Conservation (phyloP, 2,797 vertebrate genomes). For the Lithobates pipiens region DNA sequence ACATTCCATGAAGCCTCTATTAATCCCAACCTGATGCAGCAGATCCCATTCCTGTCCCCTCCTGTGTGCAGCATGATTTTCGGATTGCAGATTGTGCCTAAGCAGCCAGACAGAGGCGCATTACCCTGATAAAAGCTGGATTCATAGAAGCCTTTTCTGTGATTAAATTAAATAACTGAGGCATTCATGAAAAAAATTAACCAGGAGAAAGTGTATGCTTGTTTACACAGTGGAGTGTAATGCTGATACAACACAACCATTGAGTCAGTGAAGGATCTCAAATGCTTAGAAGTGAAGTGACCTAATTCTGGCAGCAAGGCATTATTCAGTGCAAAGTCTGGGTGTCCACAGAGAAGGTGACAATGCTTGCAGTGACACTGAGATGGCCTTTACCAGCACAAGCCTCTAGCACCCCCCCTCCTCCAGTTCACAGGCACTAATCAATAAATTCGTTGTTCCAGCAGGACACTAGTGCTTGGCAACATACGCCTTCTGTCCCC, state of each 20-base stretch:
- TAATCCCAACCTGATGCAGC: constrained; percentile 69
- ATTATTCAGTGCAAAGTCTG: constrained; percentile 14
- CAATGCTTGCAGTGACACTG: constrained; percentile 14
- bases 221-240: neutral
- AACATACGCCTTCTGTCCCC: constrained; percentile 57
- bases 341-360: constrained; percentile 30
- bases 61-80: constrained; percentile 53
- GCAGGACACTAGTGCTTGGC: constrained; percentile 35
- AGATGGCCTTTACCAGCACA: constrained; percentile 36
- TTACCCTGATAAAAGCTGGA: constrained; percentile 16
- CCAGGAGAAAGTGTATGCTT: neutral
- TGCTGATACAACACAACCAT: neutral
- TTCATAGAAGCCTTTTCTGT: neutral
- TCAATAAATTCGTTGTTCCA: constrained; percentile 51
- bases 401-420: neutral
- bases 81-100: neutral
- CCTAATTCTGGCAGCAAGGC: constrained; percentile 20
- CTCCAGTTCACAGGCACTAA: constrained; percentile 37
- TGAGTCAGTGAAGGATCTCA: neutral
- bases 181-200: constrained; percentile 47
- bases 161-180: neutral
- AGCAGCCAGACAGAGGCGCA: constrained; percentile 13
- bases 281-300: constrained; percentile 18
- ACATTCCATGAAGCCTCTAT: constrained; percentile 60
- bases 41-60: constrained; percentile 61